These are phyloP conservation scores for Bostrychus sinensis DNA, from an alignment of 2,113 vertebrate genomes.

Conservation along the genomic window DNA sequence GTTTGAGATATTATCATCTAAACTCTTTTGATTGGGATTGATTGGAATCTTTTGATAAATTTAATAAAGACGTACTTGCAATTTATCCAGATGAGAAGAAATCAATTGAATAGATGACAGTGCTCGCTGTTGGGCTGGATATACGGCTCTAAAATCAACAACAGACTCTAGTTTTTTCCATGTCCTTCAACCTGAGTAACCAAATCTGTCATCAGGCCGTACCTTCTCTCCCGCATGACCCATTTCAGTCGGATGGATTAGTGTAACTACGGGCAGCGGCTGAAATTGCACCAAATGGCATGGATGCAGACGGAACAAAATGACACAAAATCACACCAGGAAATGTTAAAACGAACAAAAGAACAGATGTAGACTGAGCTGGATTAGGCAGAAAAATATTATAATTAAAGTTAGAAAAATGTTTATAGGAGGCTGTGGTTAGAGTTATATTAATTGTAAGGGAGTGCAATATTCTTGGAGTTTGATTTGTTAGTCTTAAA, in stretches of 20 bases:
- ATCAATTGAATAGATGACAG: background rate
- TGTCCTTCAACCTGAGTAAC: conserved; percentile 1
- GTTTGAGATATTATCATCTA: background rate
- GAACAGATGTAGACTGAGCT: background rate
- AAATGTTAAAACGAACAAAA: background rate
- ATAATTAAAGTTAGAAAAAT: background rate
- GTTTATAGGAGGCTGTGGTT: background rate
- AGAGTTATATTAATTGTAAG: too few species aligned
- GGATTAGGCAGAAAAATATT: background rate
- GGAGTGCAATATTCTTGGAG: too few species aligned
- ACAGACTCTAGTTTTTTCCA: background rate
- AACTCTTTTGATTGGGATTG: conserved; percentile 1
- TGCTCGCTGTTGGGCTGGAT: background rate
- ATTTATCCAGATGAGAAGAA: background rate
- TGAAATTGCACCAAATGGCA: conserved; percentile 4
- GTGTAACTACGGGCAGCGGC: background rate
- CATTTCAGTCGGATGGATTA: conserved; percentile 5
- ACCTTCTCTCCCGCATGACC: background rate
- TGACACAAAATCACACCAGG: background rate
- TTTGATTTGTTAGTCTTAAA: background rate
- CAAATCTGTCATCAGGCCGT: background rate
- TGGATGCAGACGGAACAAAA: background rate
- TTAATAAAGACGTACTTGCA: background rate
- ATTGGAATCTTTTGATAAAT: conserved; percentile 8
- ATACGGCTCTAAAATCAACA: background rate